These are phyloP conservation scores for Drosophila oshimai DNA, from an alignment of 1,140 invertebrate genomes.

Conservation along the genomic window DNA sequence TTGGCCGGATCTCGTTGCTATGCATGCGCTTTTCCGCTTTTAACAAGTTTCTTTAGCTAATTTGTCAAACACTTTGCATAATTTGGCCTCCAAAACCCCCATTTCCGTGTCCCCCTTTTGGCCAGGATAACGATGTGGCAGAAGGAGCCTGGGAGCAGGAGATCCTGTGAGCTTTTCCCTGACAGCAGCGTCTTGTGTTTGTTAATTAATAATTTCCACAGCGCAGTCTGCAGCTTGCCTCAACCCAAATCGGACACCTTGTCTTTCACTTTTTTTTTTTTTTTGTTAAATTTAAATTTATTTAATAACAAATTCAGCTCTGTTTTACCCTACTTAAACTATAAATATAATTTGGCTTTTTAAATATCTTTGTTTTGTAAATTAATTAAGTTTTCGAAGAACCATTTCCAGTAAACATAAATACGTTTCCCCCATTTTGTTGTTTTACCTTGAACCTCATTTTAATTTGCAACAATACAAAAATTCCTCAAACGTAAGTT, in stretches of 20 bases:
- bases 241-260: slow-evolving; percentile 12
- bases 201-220: slow-evolving; percentile 49
- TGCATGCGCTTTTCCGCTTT: slow-evolving; percentile 75
- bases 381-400: background rate
- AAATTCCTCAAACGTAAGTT: slow-evolving; percentile 12
- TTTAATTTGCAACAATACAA: background rate
- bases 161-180: slow-evolving; percentile 1
- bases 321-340: too few relatives aligned
- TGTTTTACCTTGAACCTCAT: too few relatives aligned
- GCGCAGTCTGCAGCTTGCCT: slow-evolving; percentile 23
- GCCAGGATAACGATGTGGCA: slow-evolving; percentile 40
- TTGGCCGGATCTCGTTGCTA: slow-evolving; percentile 63
- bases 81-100: slow-evolving; percentile 37
- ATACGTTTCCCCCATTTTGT: too few relatives aligned
- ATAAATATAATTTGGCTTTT: too few relatives aligned
- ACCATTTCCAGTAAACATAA: too few relatives aligned
- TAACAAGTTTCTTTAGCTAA: slow-evolving; percentile 79
- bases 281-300: background rate
- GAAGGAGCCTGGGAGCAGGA: background rate
- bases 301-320: background rate
- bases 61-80: slow-evolving; percentile 81
- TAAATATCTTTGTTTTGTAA: background rate
- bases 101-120: background rate
- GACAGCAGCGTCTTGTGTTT: slow-evolving; percentile 37
- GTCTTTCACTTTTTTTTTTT: background rate